Conservation (phyloP, 1,140 invertebrate genomes). For the Choristoneura fumiferana region DNA sequence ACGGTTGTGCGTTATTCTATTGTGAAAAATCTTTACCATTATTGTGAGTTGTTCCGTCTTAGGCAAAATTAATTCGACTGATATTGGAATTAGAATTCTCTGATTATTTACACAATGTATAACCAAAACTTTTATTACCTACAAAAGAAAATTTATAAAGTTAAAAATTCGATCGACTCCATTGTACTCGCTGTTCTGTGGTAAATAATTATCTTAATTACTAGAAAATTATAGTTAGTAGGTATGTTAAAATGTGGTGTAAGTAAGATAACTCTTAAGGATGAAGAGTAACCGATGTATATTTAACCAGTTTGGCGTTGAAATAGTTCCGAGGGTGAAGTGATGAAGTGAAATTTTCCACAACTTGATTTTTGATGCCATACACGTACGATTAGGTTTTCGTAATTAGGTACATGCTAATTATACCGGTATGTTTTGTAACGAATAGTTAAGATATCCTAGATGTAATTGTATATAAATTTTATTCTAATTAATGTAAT, state of each 20-base stretch:
- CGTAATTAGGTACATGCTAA: conserved; percentile 47
- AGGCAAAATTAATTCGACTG: conserved; percentile 50
- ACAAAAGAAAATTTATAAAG: too few relatives aligned
- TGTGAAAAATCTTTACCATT: conserved; percentile 41
- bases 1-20: conserved; percentile 65
- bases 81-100: conserved; percentile 25
- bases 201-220: conserved; percentile 35
- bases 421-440: conserved; percentile 47
- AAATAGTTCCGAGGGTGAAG: background rate
- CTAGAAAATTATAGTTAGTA: conserved; percentile 32
- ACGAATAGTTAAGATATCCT: conserved; percentile 50
- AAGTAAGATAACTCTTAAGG: conserved; percentile 27
- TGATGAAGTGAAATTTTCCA: background rate
- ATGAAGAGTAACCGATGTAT: conserved; percentile 10
- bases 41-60: conserved; percentile 60
- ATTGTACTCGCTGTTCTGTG: conserved; percentile 52
- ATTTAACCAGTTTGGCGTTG: conserved; percentile 8
- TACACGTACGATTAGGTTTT: conserved; percentile 46
- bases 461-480: conserved; percentile 73
- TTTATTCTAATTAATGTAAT: conserved; percentile 70
- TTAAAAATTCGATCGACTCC: conserved; percentile 24
- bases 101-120: conserved; percentile 15
- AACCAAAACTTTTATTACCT: background rate
- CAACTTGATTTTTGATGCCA: conserved; percentile 43
- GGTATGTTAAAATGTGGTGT: conserved; percentile 23